Conservation (phyloP, 1,140 invertebrate genomes). For the Drosophila nikananu region DNA sequence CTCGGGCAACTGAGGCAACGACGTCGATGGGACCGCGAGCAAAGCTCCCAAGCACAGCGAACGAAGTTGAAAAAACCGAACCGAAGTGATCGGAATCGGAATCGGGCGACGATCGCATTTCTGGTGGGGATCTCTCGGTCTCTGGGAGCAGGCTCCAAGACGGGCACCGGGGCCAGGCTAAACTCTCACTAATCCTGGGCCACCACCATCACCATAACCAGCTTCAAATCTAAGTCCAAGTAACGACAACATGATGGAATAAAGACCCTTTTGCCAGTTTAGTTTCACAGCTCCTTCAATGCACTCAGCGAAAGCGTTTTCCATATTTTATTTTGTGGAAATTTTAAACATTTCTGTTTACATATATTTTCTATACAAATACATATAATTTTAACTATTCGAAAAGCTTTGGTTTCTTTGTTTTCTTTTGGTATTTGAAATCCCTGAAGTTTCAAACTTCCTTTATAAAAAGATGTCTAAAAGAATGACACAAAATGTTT, state of each 20-base stretch:
- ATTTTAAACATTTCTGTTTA: not conserved
- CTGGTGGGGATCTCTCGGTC: not conserved
- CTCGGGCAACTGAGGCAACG: conserved; percentile 67
- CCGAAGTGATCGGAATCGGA: conserved; percentile 26
- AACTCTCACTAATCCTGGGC: conserved; percentile 10
- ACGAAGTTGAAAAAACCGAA: conserved; percentile 25
- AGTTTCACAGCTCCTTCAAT: not conserved
- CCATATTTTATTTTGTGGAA: not conserved
- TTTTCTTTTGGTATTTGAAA: too few relatives aligned
- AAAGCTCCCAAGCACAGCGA: conserved; percentile 53
- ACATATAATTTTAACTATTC: not conserved
- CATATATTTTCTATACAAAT: not conserved
- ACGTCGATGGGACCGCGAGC: conserved; percentile 46
- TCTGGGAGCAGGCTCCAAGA: not conserved
- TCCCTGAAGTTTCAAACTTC: too few relatives aligned
- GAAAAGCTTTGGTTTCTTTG: too few relatives aligned
- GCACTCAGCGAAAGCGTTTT: not conserved
- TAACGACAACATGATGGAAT: conserved; percentile 71
- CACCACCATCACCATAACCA: not conserved
- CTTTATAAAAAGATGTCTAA: too few relatives aligned
- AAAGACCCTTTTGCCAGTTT: conserved; percentile 16
- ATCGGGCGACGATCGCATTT: conserved; percentile 25
- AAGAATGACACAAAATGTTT: too few relatives aligned
- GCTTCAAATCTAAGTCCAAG: not conserved
- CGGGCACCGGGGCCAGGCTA: not conserved